Conservation (phyloP, 1,140 invertebrate genomes). For the Pomacea maculata region DNA sequence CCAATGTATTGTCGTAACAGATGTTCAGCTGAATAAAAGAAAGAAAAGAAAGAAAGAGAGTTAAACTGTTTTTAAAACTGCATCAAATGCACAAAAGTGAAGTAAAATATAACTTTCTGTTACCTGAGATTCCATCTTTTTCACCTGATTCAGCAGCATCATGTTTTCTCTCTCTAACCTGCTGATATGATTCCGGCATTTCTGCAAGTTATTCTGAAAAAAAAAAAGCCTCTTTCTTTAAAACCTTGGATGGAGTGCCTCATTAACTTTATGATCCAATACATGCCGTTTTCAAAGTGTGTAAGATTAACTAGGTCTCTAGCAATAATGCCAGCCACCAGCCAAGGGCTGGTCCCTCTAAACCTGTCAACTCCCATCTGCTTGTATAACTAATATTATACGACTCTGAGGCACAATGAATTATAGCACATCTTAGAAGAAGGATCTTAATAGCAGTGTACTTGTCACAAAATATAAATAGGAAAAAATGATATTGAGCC, state of each 20-base stretch:
- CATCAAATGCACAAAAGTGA: background rate
- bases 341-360: too few species aligned
- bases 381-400: too few species aligned
- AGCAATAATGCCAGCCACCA: too few species aligned
- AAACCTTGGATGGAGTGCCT: background rate
- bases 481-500: too few species aligned
- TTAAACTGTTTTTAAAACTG: too few species aligned
- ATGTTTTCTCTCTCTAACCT: conserved; percentile 80
- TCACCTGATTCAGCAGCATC: conserved; percentile 74
- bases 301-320: too few species aligned
- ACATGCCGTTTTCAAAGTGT: background rate
- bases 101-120: background rate
- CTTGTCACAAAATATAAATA: too few species aligned
- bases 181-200: conserved; percentile 77
- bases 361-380: too few species aligned
- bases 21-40: background rate
- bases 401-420: too few species aligned
- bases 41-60: background rate
- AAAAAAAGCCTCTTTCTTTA: background rate
- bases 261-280: background rate
- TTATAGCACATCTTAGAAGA: too few species aligned
- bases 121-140: conserved; percentile 70
- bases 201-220: conserved; percentile 72
- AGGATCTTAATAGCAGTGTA: too few species aligned
- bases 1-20: background rate